Percentiles rank a stretch among this genome's conserved stretches.
Conservation (phyloP, 2,113 vertebrate genomes). For the Melanerpes formicivorus region DNA sequence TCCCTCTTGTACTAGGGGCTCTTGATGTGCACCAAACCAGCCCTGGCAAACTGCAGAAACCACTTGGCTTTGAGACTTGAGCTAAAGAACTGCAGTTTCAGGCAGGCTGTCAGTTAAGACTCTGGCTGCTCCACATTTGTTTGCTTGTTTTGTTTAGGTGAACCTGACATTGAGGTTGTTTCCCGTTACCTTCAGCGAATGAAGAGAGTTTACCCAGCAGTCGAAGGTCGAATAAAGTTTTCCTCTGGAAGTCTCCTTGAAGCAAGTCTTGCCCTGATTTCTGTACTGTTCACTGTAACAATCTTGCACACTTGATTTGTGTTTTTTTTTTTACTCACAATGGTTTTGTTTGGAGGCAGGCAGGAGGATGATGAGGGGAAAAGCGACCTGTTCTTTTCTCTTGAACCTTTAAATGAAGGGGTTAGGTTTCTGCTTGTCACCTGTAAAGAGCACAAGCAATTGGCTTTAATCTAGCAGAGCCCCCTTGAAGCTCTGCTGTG, state of each 20-base stretch:
- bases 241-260: slow-evolving; percentile 43
- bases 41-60: not conserved
- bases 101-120: not conserved
- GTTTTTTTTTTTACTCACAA: not conserved
- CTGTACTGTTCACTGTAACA: not conserved
- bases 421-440: not conserved
- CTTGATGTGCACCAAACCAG: not conserved
- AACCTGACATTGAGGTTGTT: slow-evolving; percentile 84
- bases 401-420: not conserved
- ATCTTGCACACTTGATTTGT: slow-evolving; percentile 36
- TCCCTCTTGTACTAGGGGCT: too few relatives aligned
- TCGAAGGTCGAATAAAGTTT: slow-evolving; percentile 89
- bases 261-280: slow-evolving; percentile 54
- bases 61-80: not conserved
- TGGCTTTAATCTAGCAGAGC: not conserved
- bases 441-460: not conserved
- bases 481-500: not conserved
- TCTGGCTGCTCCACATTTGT: not conserved
- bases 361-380: not conserved
- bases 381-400: not conserved
- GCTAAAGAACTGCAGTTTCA: not conserved
- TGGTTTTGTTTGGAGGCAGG: not conserved
- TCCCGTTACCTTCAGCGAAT: slow-evolving; percentile 82
- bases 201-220: slow-evolving; percentile 80
- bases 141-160: slow-evolving; percentile 69